phyloP scores from a whole-genome alignment of 1,140 invertebrate genomes.

The Diorhabda carinulata region DNA sequence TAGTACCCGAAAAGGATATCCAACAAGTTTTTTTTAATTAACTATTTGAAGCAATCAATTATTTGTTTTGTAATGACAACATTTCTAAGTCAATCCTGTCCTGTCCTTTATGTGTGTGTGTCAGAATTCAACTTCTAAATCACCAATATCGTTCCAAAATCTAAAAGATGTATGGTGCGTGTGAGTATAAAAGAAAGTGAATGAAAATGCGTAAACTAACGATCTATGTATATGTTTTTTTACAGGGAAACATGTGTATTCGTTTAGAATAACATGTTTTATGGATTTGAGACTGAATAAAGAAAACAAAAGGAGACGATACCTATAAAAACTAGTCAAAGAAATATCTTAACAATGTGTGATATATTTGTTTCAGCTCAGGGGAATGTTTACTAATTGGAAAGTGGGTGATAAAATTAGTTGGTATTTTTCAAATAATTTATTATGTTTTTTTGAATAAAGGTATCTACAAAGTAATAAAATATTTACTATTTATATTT shows the following conservation, averaged over 20 bases:
- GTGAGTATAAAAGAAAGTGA: conserved; percentile 7
- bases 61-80: not conserved
- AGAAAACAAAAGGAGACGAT: not conserved
- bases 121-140: conserved; percentile 6
- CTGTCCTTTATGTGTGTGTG: not conserved
- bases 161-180: conserved; percentile 3
- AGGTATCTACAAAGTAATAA: too few relatives aligned
- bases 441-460: too few relatives aligned
- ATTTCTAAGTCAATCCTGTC: not conserved
- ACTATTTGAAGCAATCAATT: not conserved
- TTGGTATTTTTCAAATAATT: too few relatives aligned
- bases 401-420: too few relatives aligned
- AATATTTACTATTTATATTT: too few relatives aligned
- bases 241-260: conserved; percentile 11
- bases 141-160: conserved; percentile 6
- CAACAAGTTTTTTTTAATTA: not conserved
- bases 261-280: conserved; percentile 13
- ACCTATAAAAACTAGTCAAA: not conserved
- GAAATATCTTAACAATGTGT: too few relatives aligned
- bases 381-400: too few relatives aligned
- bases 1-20: not conserved
- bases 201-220: conserved; percentile 9
- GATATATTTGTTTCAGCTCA: too few relatives aligned
- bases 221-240: conserved; percentile 8
- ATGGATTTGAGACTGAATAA: not conserved